Evolutionary conservation across 2,888 invertebrate species (phyloP), one percentile per base, ranked within the genome.

Genomic region (Lithodes maja): DNA sequence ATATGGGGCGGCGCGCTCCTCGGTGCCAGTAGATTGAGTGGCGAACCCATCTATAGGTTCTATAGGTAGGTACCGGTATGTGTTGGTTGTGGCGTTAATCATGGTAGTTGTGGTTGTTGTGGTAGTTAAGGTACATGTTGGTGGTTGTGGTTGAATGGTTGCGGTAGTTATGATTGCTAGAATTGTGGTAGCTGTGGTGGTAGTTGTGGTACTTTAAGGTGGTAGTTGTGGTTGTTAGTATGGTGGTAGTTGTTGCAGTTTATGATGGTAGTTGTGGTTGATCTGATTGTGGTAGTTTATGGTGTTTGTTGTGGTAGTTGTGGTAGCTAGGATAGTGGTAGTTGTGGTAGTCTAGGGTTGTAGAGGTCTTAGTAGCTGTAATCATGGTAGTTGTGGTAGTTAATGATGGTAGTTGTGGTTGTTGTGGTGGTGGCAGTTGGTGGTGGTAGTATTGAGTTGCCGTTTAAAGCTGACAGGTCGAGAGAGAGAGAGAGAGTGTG

Each of bases 341-440:
- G 78, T 78, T n/a, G 78, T 78, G 78, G 78, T 78, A 53, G 78
- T 78, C n/a, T 17, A 49, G 17, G 49, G 74, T 74, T 7, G 74
- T 74, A 17, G 74, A 12, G 68, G 15, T 74, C 12, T 7, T 74
- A n/a, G 74, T 74, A n/a, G 74, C n/a, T 15, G 74, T 5, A 15
- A n/a, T 7, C 3, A 15, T 3, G 74, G 74, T 74, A 17, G 74
- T 74, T 15, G 3, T n/a, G n/a, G n/a, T n/a, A 3, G 15, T 74
- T 5, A n/a, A 15, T 7, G 74, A n/a, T 74, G n/a, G n/a, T n/a
- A 61, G n/a, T 3, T 74, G 74, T 74, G 3, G 12, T 15, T 15
- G n/a, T 3, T 74, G 12, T 3, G 3, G 74, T n/a, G 7, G 74
- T 74, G 74, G 74, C 15, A 15, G 68, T 33, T 33, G 33, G 33